A percentile compares a stretch with the other conserved stretches of the same genome.
Conservation (phyloP, 2,888 invertebrate genomes). For the Chymomyza caudatula region DNA sequence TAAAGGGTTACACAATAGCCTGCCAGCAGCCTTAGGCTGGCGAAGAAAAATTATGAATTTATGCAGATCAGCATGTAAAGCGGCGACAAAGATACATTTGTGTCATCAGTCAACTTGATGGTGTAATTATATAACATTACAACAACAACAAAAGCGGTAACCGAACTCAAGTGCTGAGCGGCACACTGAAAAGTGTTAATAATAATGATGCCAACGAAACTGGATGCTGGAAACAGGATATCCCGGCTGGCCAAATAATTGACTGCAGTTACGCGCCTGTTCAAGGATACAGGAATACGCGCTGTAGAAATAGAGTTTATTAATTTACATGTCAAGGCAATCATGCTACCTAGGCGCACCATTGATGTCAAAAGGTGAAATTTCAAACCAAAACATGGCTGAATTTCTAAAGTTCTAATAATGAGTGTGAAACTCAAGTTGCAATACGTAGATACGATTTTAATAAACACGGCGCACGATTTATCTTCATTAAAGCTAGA, state of each 20-base stretch:
- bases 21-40: background rate
- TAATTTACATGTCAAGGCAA: conserved; percentile 67
- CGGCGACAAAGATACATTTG: conserved; percentile 76
- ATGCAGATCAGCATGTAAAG: conserved; percentile 69
- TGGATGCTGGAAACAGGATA: conserved; percentile 67
- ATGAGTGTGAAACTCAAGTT: conserved; percentile 9
- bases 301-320: conserved; percentile 49
- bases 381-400: conserved; percentile 56
- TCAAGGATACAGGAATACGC: conserved; percentile 21
- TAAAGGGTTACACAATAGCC: conserved; percentile 27
- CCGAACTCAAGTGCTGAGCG: conserved; percentile 58
- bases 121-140: conserved; percentile 76
- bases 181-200: conserved; percentile 61
- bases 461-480: conserved; percentile 36
- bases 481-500: conserved; percentile 61
- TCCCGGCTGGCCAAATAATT: conserved; percentile 50
- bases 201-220: conserved; percentile 52
- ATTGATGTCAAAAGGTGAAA: conserved; percentile 59
- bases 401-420: conserved; percentile 1
- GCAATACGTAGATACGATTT: conserved; percentile 4
- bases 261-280: conserved; percentile 61
- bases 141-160: conserved; percentile 37
- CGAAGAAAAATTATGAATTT: conserved; percentile 70
- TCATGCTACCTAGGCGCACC: conserved; percentile 7
- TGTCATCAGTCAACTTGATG: conserved; percentile 79